phyloP scores from a whole-genome alignment of 2,888 invertebrate genomes.

The Dioctria linearis region DNA sequence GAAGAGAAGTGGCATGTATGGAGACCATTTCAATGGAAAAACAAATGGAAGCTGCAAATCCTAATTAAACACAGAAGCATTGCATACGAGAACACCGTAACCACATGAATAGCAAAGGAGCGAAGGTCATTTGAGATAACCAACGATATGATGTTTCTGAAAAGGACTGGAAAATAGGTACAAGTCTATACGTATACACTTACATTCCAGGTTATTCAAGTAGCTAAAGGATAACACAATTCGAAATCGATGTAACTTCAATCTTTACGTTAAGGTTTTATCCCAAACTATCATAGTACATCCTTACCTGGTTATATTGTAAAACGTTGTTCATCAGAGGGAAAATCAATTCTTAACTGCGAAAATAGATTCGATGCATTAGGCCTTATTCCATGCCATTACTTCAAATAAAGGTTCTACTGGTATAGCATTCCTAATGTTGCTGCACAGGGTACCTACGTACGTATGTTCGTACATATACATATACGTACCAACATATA shows the following conservation, averaged over 20 bases:
- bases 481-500: no score
- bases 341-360: not conserved
- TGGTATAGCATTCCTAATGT: conserved; percentile 4
- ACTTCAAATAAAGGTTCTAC: conserved; percentile 32
- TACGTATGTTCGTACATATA: no score
- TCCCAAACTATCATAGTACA: conserved; percentile 2
- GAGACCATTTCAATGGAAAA: conserved; percentile 10
- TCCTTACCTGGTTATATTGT: no score
- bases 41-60: conserved; percentile 34
- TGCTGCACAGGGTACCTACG: not conserved
- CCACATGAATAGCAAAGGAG: conserved; percentile 39
- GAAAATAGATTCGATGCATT: conserved; percentile 14
- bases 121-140: conserved; percentile 16
- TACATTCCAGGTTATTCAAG: no score
- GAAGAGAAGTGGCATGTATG: conserved; percentile 1
- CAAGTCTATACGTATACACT: not conserved
- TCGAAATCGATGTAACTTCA: conserved; percentile 25
- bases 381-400: conserved; percentile 44
- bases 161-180: conserved; percentile 12
- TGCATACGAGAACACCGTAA: conserved; percentile 5
- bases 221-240: not conserved
- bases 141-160: not conserved
- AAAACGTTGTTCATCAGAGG: not conserved
- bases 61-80: conserved; percentile 7
- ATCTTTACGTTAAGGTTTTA: not conserved